phyloP scores from a whole-genome alignment of 2,888 invertebrate species.

The Perdita meconis region DNA sequence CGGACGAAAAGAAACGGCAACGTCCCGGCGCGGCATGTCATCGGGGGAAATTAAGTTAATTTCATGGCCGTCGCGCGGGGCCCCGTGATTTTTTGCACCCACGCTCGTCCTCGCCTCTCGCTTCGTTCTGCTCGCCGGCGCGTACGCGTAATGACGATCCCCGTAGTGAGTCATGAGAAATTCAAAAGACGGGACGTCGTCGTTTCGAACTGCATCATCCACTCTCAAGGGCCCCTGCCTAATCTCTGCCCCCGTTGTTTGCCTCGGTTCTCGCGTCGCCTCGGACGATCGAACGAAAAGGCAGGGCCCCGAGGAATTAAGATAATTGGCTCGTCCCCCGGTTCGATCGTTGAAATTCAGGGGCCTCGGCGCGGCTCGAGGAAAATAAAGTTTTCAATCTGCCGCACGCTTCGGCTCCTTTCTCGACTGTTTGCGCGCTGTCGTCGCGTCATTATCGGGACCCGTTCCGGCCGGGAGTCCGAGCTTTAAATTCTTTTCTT shows the following conservation, averaged over 20 bases:
- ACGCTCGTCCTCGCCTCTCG: conserved; percentile 45
- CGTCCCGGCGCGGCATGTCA: conserved; percentile 63
- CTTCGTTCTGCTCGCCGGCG: conserved; percentile 48
- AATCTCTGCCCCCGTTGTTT: conserved; percentile 37
- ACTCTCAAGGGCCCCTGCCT: conserved; percentile 13
- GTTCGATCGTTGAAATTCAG: conserved; percentile 61
- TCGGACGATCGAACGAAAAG: conserved; percentile 19
- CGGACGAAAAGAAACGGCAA: conserved; percentile 31
- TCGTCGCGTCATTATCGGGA: background rate
- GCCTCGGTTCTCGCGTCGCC: conserved; percentile 4
- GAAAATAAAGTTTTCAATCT: conserved; percentile 34
- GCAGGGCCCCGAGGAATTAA: conserved; percentile 52
- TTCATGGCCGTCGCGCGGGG: conserved; percentile 50
- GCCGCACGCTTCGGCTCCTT: background rate
- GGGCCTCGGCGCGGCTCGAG: conserved; percentile 21
- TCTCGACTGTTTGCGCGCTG: background rate
- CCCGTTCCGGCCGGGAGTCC: background rate
- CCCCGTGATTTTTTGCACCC: conserved; percentile 61
- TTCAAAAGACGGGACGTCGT: conserved; percentile 39
- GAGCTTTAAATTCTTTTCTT: conserved; percentile 7
- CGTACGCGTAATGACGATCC: conserved; percentile 51
- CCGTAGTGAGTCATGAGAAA: conserved; percentile 59
- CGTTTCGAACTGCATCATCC: conserved; percentile 32
- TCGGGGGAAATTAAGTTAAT: conserved; percentile 69
- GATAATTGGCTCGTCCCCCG: conserved; percentile 60